These are phyloP conservation scores for Mola mola DNA, from an alignment of 2,113 vertebrate genomes.

Conservation along the genomic window DNA sequence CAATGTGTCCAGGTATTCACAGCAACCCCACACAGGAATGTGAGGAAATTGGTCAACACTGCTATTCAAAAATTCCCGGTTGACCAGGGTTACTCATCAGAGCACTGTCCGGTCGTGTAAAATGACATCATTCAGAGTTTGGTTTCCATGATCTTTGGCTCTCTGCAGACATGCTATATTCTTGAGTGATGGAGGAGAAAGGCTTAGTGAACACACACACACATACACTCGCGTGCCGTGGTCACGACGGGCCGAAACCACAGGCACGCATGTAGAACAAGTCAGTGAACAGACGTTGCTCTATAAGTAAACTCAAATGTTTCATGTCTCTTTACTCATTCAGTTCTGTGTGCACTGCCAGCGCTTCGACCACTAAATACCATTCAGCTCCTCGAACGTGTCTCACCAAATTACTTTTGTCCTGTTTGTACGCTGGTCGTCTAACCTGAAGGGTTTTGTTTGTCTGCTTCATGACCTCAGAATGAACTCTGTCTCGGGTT, in stretches of 20 bases:
- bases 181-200: conserved; percentile 48
- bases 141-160: conserved; percentile 46
- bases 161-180: conserved; percentile 34
- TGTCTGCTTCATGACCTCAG: conserved; percentile 35
- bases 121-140: conserved; percentile 48
- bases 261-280: conserved; percentile 67
- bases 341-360: conserved; percentile 1
- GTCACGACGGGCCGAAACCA: conserved; percentile 66
- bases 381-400: conserved; percentile 1
- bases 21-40: conserved; percentile 12
- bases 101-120: conserved; percentile 40
- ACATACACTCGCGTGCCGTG: conserved; percentile 30
- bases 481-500: conserved; percentile 39
- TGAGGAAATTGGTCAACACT: conserved; percentile 33
- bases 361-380: not conserved
- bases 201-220: conserved; percentile 19
- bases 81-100: conserved; percentile 42
- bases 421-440: conserved; percentile 16
- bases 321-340: conserved; percentile 14
- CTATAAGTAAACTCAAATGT: conserved; percentile 52
- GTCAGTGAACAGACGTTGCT: conserved; percentile 66
- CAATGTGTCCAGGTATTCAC: conserved; percentile 20
- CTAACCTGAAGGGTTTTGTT: conserved; percentile 22
- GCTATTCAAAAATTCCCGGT: conserved; percentile 19
- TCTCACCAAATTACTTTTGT: conserved; percentile 4